Evolutionary conservation across 2,113 vertebrate genomes (phyloP).

Genomic region (Calonectris borealis): DNA sequence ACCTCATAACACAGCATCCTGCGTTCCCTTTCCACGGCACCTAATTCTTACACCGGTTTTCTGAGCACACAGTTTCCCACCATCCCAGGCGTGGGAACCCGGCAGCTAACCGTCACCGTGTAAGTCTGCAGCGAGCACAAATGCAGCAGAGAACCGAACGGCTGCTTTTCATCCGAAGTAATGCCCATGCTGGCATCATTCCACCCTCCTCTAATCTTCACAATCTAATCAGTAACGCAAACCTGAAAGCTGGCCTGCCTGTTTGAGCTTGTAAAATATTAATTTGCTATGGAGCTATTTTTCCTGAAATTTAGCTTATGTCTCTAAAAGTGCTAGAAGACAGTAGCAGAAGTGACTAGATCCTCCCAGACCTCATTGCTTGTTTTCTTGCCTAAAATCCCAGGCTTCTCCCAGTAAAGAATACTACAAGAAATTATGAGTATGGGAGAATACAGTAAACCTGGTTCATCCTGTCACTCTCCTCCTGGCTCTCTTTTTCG

Average conservation of each 20-base stretch:
- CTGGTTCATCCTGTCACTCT: not conserved
- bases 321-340: not conserved
- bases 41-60: accelerated
- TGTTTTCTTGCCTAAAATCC: not conserved
- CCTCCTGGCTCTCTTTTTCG: not conserved
- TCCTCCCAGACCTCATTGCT: not conserved
- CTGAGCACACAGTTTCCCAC: accelerated
- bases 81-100: accelerated
- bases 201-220: not conserved
- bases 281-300: not conserved
- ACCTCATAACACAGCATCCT: not conserved
- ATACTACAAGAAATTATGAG: not conserved
- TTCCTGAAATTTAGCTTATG: not conserved
- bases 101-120: accelerated
- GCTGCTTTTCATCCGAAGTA: not conserved
- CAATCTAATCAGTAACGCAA: not conserved
- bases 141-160: accelerated
- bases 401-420: not conserved
- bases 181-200: accelerated
- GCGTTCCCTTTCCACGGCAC: accelerated
- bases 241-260: not conserved
- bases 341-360: not conserved
- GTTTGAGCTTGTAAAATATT: not conserved
- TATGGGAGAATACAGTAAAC: not conserved
- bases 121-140: not conserved